Evolutionary conservation across 2,797 vertebrate genomes (phyloP), one percentile per base, ranked within the genome.

Genomic region (Sciurus carolinensis): DNA sequence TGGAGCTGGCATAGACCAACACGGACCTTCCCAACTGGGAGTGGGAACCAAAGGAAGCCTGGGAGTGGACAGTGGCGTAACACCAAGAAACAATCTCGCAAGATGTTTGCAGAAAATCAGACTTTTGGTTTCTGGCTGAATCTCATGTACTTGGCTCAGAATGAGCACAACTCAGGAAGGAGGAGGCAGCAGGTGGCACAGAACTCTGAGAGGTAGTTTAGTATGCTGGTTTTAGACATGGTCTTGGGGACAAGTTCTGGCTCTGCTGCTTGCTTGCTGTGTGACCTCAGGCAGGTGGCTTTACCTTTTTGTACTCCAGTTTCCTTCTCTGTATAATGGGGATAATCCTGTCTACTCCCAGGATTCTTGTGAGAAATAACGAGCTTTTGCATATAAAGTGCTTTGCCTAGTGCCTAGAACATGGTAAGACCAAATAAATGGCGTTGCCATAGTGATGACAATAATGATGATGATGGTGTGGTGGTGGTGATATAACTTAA

Each of bases 401-500:
- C 50, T 89, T 33, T 75, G 59, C 52, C 50, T 1, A 59, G 90
- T 42, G 87, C 84, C 76, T 67, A 24, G 86, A 89, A 88, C 59
- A 9, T 11, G 20, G 54, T 18, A n/a, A 85, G 72, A 87, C 36
- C 3, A 10, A 90, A 62, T 39, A 28, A 66, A 79, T n/a, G 50
- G 83, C 39, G 96, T 96, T 97, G 83, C 93, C 93, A 96, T 93
- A 87, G 96, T 14, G 87, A 95, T 57, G 54, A 81, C 66, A 80
- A 76, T 30, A 50, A 57, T 20, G 9, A 80, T 5, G 8, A 24
- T 30, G 47, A 47, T 3, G 44, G 17, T n/a, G 87, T 30, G 69
- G 3, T 44, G 77, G 6, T 10, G 47, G 44, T 54, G 84, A 26
- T 47, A n/a, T 44, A 54, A 85, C 64, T 79, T 52, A 39, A 87